phyloP scores from a whole-genome alignment of 2,113 vertebrate species.

The Gymnarchus niloticus region DNA sequence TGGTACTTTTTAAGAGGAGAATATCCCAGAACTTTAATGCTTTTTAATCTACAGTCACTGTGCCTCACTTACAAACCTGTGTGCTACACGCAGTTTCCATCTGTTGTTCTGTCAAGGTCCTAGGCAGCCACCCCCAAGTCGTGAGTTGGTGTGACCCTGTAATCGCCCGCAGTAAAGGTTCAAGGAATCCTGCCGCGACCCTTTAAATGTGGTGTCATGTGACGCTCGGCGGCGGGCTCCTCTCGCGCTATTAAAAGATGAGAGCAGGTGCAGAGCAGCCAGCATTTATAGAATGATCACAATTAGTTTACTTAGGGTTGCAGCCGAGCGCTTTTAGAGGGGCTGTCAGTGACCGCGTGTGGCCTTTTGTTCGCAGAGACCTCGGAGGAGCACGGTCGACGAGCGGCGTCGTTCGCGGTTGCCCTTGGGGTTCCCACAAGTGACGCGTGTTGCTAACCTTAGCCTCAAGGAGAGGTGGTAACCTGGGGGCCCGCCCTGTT shows the following conservation, averaged over 20 bases:
- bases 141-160: too few relatives aligned
- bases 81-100: too few relatives aligned
- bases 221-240: conserved; percentile 24
- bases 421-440: not conserved
- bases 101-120: too few relatives aligned
- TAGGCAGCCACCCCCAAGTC: too few relatives aligned
- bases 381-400: not conserved
- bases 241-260: conserved; percentile 51
- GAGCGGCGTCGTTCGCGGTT: too few relatives aligned
- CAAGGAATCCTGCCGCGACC: conserved; percentile 11
- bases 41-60: too few relatives aligned
- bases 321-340: conserved; percentile 37
- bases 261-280: conserved; percentile 48
- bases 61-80: too few relatives aligned
- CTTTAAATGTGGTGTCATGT: conserved; percentile 5
- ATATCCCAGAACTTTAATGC: too few relatives aligned
- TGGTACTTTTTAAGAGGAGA: too few relatives aligned
- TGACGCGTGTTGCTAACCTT: not conserved
- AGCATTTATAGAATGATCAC: conserved; percentile 35
- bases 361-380: not conserved
- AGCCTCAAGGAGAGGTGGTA: not conserved
- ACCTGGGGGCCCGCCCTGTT: not conserved
- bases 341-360: conserved; percentile 38
- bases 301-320: conserved; percentile 51
- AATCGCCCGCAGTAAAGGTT: too few relatives aligned